A percentile compares a stretch with the other conserved stretches of the same genome.
Conservation (phyloP, 2,888 invertebrate genomes). For the Callinectes sapidus region DNA sequence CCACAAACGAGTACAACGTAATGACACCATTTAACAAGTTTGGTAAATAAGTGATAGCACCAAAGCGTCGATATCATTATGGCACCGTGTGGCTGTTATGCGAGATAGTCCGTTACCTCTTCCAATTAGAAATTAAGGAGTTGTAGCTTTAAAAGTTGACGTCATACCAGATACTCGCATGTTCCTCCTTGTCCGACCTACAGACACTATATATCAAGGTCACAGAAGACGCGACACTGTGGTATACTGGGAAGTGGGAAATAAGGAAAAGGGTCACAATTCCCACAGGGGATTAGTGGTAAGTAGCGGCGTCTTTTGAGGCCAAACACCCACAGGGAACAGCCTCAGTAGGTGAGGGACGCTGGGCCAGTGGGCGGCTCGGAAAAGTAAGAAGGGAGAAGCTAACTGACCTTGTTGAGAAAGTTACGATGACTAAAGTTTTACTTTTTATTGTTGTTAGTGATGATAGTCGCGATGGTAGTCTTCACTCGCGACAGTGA, state of each 20-base stretch:
- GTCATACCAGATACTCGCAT: background rate
- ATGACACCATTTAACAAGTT: too few species aligned
- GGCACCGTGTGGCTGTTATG: too few species aligned
- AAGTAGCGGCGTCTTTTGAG: background rate
- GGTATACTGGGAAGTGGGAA: background rate
- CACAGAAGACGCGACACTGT: background rate
- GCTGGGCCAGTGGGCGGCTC: background rate
- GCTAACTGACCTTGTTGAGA: background rate
- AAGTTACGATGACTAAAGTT: background rate
- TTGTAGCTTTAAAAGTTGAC: background rate
- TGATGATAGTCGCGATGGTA: background rate
- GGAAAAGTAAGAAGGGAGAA: background rate
- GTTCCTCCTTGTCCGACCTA: background rate
- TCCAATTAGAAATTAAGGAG: too few species aligned
- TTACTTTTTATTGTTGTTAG: background rate
- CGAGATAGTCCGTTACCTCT: too few species aligned
- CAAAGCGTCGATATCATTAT: too few species aligned
- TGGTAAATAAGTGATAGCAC: too few species aligned
- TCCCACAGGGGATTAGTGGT: background rate
- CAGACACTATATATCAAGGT: background rate
- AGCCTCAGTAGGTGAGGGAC: conserved; percentile 29
- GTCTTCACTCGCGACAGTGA: background rate
- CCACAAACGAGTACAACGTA: too few species aligned
- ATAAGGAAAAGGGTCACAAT: background rate
- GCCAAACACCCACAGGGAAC: background rate